Base-by-base conservation (phyloP, 2,113 vertebrate species). In the Globicephala melas region DNA sequence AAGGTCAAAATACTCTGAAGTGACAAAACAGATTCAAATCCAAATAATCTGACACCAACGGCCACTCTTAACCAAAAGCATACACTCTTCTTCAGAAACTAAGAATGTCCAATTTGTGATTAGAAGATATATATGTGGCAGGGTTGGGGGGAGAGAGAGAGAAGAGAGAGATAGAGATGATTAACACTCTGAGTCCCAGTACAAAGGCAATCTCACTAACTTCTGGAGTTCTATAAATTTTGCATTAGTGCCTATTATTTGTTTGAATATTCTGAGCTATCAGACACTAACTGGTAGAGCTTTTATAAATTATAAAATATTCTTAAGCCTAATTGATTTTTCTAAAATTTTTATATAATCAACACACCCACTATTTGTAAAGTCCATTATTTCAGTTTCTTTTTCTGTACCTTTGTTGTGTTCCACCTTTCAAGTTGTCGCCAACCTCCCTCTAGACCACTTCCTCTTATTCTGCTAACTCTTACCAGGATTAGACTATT, bases 11-110 rank as follows among this genome's bases (percentile, higher is more conserved):
- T 67, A 44, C 10, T 91, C 28, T 20, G 11, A 96, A 95, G 20
- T 28, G 11, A 97, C 31, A 97, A 94, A 95, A 95, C 23, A 88
- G 23, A 88, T 80, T 63, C 74, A 93, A 87, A 92, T 60, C 38
- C 84, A 94, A 79, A 62, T 84, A 96, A 93, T 60, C 31, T 88
- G 89, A 74, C 20, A 79, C 7, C n/a, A 93, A 68, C 3, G 55
- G 79, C 76, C 17, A 71, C 28, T 89, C 60, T 92, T 53, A 95
- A 85, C 21, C n/a, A 76, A 79, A 95, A 83, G 33, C 12, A 15
- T 36, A 65, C 3, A 73, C 3, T 70, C 44, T 82, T 81, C 41
- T 77, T 83, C 41, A 83, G 33, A 92, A 86, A 81, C 17, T 11
- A 89, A 38, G 17, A 79, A 82, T 74, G 25, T 21, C 79, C 44